A percentile compares a stretch with the other conserved stretches of the same genome.
phyloP scores from a whole-genome alignment of 2,797 vertebrate species.

The Coccyzus lansbergi region DNA sequence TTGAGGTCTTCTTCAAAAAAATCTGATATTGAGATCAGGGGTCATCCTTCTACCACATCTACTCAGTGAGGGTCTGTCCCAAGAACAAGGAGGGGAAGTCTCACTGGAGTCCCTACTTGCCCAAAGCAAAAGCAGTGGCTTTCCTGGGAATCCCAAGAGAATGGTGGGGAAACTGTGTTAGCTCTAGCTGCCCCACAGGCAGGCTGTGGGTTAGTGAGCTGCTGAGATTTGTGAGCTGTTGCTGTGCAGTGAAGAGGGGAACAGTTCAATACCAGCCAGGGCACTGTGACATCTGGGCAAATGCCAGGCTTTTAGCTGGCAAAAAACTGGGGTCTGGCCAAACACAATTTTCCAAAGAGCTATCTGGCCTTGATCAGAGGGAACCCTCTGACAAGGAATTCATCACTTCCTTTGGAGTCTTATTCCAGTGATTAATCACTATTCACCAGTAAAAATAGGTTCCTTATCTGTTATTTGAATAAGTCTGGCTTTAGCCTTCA shows the following conservation, averaged over 20 bases:
- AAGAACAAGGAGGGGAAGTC: neutral
- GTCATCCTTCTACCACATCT: neutral
- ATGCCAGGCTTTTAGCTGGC: neutral
- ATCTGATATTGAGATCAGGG: no score
- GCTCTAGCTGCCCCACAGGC: neutral
- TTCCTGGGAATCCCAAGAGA: neutral
- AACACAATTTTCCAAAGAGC: neutral
- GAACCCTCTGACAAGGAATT: neutral
- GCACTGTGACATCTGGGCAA: fast-evolving
- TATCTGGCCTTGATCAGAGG: neutral
- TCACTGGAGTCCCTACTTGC: neutral
- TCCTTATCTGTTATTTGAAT: neutral
- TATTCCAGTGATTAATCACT: neutral
- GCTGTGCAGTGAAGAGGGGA: neutral
- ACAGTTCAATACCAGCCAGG: neutral
- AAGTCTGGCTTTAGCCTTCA: neutral
- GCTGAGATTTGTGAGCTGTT: neutral
- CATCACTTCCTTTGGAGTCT: neutral
- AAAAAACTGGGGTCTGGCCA: neutral
- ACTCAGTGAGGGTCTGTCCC: neutral
- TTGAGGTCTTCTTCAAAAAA: neutral
- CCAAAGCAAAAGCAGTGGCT: neutral
- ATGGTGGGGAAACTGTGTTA: neutral
- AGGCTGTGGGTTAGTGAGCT: neutral
- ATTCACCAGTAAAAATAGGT: neutral